These are phyloP conservation scores for Drosophila recens DNA, from an alignment of 2,888 invertebrate genomes.

Conservation along the genomic window DNA sequence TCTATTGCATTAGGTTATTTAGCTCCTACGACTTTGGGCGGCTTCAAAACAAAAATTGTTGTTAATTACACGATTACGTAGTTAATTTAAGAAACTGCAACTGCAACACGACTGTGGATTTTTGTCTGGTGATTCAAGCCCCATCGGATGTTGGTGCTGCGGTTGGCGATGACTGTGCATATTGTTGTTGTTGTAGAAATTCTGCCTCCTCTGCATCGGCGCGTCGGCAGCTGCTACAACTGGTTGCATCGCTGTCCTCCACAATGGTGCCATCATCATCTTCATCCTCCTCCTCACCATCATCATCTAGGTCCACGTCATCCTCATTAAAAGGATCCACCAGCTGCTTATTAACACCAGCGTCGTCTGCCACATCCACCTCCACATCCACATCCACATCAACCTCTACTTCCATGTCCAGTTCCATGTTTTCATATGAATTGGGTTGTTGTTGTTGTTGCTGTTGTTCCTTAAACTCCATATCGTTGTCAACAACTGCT, in stretches of 20 bases:
- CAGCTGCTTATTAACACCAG: not conserved
- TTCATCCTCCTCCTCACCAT: constrained; percentile 32
- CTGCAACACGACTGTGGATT: constrained; percentile 9
- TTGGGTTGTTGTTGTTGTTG: constrained; percentile 12
- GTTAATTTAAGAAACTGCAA: constrained; percentile 35
- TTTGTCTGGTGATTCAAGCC: not conserved
- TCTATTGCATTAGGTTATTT: constrained; percentile 42
- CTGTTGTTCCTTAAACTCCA: constrained; percentile 22
- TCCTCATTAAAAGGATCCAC: constrained; percentile 4
- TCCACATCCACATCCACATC: not conserved
- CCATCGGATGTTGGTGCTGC: constrained; percentile 25
- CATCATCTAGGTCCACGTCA: not conserved
- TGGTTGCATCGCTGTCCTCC: constrained; percentile 72
- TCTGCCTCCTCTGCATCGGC: constrained; percentile 62
- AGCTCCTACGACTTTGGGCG: constrained; percentile 58
- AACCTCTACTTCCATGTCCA: constrained; percentile 27
- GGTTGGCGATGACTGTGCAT: constrained; percentile 18
- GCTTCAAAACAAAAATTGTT: constrained; percentile 43
- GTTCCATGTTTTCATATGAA: constrained; percentile 28
- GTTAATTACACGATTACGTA: constrained; percentile 20
- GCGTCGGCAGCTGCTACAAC: constrained; percentile 69
- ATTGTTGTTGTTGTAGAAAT: constrained; percentile 27
- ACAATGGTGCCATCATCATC: constrained; percentile 70
- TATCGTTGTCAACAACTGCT: constrained; percentile 20
- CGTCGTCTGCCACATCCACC: not conserved